These are phyloP conservation scores for Forpus xanthops DNA, from an alignment of 2,797 vertebrate species.

Conservation along the genomic window DNA sequence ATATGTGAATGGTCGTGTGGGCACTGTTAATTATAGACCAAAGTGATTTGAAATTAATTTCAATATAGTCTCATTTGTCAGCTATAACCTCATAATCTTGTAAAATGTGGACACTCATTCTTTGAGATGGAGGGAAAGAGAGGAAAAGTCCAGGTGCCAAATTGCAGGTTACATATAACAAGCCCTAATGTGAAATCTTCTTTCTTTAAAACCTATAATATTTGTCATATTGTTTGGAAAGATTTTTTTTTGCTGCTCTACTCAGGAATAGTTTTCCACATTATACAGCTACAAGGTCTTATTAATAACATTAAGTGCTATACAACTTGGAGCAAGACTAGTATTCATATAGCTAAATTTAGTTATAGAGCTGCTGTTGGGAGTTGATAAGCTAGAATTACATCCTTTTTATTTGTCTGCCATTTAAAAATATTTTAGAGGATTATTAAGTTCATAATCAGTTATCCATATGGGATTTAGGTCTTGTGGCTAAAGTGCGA, in stretches of 20 bases:
- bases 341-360: slow-evolving; percentile 51
- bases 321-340: slow-evolving; percentile 14
- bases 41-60: background rate
- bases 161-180: background rate
- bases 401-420: slow-evolving; percentile 51
- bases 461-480: slow-evolving; percentile 42
- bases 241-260: background rate
- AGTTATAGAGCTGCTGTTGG: slow-evolving; percentile 14
- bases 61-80: background rate
- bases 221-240: background rate
- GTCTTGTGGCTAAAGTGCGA: slow-evolving; percentile 23
- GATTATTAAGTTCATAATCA: slow-evolving; percentile 62
- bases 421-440: slow-evolving; percentile 56
- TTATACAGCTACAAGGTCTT: slow-evolving; percentile 21
- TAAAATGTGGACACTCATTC: background rate
- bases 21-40: background rate
- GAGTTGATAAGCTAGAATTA: slow-evolving; percentile 68
- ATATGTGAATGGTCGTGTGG: background rate
- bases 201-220: background rate
- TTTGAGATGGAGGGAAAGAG: background rate
- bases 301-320: slow-evolving; percentile 26
- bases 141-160: background rate
- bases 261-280: background rate
- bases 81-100: background rate
- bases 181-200: background rate